These are phyloP conservation scores for Toxonevra muliebris DNA, from an alignment of 2,888 invertebrate species.

Conservation along the genomic window DNA sequence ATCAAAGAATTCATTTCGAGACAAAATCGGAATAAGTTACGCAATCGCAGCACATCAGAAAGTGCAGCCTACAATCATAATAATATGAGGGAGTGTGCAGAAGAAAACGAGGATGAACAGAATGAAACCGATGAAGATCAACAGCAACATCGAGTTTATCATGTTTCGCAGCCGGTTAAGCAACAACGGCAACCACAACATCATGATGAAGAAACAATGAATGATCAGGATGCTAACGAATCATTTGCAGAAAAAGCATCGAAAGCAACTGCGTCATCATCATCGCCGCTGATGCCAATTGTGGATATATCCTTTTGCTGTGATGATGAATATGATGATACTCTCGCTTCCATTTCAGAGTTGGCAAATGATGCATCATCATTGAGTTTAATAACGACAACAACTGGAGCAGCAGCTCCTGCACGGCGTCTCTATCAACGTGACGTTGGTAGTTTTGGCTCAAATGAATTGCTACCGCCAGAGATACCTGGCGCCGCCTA, in stretches of 20 bases:
- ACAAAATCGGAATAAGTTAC: slow-evolving; percentile 52
- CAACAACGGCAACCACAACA: slow-evolving; percentile 26
- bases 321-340: slow-evolving; percentile 44
- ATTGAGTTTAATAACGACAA: not conserved
- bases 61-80: slow-evolving; percentile 43
- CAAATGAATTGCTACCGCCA: slow-evolving; percentile 20
- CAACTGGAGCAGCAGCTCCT: slow-evolving; percentile 10
- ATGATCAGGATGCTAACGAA: not conserved
- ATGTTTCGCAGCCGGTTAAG: slow-evolving; percentile 35
- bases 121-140: slow-evolving; percentile 8
- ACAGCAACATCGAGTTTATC: slow-evolving; percentile 18
- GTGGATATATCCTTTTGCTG: slow-evolving; percentile 47
- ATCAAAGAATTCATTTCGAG: slow-evolving; percentile 57
- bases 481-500: not conserved
- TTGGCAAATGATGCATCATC: slow-evolving; percentile 30
- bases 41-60: slow-evolving; percentile 54
- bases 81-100: slow-evolving; percentile 29
- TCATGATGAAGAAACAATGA: slow-evolving; percentile 18
- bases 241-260: not conserved
- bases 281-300: slow-evolving; percentile 24
- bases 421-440: slow-evolving; percentile 42
- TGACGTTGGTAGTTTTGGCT: slow-evolving; percentile 18
- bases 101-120: slow-evolving; percentile 11
- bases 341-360: slow-evolving; percentile 43
- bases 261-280: slow-evolving; percentile 12